phyloP scores from a whole-genome alignment of 1,140 invertebrate species.

The Drosophila chauvacae region DNA sequence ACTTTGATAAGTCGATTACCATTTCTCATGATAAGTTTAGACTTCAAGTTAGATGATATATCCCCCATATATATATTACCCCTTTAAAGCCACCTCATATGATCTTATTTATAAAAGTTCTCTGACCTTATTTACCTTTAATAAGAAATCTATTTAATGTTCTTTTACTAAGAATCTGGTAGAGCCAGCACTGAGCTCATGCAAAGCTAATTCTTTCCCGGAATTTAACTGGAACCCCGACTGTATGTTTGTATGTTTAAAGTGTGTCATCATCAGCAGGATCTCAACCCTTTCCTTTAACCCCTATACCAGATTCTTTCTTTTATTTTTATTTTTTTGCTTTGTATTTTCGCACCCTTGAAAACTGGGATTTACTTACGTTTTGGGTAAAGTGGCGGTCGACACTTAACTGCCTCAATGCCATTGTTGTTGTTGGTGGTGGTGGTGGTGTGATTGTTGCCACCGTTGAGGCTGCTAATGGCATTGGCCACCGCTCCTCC shows the following conservation, averaged over 20 bases:
- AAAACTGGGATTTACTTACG: conserved; percentile 55
- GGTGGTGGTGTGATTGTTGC: conserved; percentile 30
- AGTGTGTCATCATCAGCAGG: background rate
- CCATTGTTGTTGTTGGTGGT: conserved; percentile 5
- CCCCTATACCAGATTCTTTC: background rate
- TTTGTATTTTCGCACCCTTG: conserved; percentile 6
- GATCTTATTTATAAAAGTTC: background rate
- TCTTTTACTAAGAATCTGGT: background rate
- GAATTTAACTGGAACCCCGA: background rate
- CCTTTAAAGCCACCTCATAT: background rate
- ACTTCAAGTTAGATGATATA: background rate
- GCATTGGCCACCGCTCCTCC: conserved; percentile 44
- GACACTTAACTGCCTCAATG: conserved; percentile 55
- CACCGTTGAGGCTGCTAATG: conserved; percentile 51
- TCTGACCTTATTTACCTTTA: background rate
- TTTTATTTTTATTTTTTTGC: background rate
- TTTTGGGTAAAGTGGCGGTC: conserved; percentile 70
- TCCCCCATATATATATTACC: background rate
- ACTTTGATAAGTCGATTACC: background rate
- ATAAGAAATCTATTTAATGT: background rate
- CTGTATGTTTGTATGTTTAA: background rate
- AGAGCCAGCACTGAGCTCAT: background rate
- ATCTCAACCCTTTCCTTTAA: background rate
- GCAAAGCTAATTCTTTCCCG: background rate
- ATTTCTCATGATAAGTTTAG: background rate